Conservation (phyloP, 1,140 invertebrate species). For the Geopemphigus sp. region DNA sequence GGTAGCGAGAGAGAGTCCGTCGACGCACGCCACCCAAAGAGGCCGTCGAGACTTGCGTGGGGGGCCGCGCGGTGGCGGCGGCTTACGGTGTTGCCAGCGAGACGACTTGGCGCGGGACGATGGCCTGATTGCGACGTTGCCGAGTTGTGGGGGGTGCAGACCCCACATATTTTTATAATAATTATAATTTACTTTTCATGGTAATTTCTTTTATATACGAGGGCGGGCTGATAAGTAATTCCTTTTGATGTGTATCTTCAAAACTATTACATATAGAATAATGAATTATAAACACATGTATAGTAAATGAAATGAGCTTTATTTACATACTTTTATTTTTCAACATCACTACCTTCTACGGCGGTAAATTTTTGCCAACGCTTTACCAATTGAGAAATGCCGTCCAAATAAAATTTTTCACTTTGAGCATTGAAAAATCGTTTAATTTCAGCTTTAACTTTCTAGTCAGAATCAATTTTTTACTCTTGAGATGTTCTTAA, state of each 20-base stretch:
- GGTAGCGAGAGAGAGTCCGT: too few relatives aligned
- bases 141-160: too few relatives aligned
- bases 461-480: neutral
- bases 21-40: too few relatives aligned
- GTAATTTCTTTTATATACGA: too few relatives aligned
- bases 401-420: slow-evolving; percentile 9
- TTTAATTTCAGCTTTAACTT: slow-evolving; percentile 11
- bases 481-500: neutral
- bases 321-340: neutral
- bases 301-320: neutral
- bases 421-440: slow-evolving; percentile 4
- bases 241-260: neutral
- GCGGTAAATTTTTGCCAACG: neutral
- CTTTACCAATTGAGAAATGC: neutral
- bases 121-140: too few relatives aligned
- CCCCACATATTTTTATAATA: too few relatives aligned
- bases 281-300: neutral
- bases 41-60: too few relatives aligned
- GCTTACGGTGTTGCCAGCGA: too few relatives aligned
- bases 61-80: too few relatives aligned
- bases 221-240: neutral
- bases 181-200: too few relatives aligned
- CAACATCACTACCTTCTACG: neutral
- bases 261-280: neutral
- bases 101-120: too few relatives aligned